Base-by-base conservation (phyloP, 2,113 vertebrate species). In the Aramus guarauna region DNA sequence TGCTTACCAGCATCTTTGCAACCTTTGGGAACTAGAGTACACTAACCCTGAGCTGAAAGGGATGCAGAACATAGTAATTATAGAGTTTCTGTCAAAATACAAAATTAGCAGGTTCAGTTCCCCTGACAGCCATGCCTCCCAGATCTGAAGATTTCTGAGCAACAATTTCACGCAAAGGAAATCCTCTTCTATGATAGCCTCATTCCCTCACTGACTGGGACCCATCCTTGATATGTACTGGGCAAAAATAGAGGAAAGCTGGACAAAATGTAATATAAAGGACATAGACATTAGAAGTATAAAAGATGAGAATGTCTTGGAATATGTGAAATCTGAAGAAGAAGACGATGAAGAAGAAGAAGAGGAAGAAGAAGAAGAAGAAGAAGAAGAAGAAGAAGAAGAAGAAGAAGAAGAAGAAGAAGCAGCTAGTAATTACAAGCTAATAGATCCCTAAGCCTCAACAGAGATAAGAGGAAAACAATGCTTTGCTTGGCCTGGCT, bases 221-320 rank as follows among this genome's bases (percentile, higher is more conserved):
- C 8, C 3, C 2, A 0, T 56, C 29, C 15, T 60, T 41, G 14
- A 3, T 16, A 9, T 9, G 8, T 30, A 21, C 1, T 19, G 41
- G 39, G 7, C 5, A 64, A 78, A 91, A 64, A 37, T 1, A 29
- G 13, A 15, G 9, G 13, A 66, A 60, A 89, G 56, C 0, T 22
- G 36, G 21, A 50, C 24, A 39, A 68, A 79, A 60, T 19, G 2
- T 10, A 3, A 62, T 23, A 3, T 29, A 8, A 68, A 84, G 6
- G 1, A 5, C 3, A 1, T 7, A 7, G 8, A 34, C 3, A 12
- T 3, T 24, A 30, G 37, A 58, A 37, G 2, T 17, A 2, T 5
- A 71, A 52, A 78, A 69, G 9, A 16, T 34, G 9, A 62, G 21
- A 19, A 12, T 68, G 9, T 15, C 21, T 48, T 43, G 41, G 16